Conservation (phyloP, 2,888 invertebrate species). For the Uropetala carovei region DNA sequence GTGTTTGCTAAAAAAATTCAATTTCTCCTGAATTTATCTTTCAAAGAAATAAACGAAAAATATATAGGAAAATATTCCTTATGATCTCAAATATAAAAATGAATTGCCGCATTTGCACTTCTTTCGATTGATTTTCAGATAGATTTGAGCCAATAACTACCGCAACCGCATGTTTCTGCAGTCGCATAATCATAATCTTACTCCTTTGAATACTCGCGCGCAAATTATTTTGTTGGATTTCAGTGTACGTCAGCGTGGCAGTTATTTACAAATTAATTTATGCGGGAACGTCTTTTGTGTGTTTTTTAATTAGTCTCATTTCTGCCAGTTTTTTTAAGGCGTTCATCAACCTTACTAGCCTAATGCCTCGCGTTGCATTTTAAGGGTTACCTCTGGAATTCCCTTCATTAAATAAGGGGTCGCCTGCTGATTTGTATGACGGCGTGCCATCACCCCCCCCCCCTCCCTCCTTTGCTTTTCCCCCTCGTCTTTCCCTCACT, state of each 20-base stretch:
- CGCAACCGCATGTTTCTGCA: not conserved
- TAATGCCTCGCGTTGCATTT: slow-evolving; percentile 56
- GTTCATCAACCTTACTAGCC: slow-evolving; percentile 62
- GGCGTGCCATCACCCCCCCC: slow-evolving; percentile 41
- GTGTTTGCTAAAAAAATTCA: too few species aligned
- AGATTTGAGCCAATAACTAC: not conserved
- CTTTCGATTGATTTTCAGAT: not conserved
- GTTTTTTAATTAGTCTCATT: slow-evolving; percentile 60
- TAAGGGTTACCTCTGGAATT: slow-evolving; percentile 62
- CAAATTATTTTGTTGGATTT: not conserved
- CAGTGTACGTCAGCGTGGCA: not conserved
- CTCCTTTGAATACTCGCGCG: not conserved
- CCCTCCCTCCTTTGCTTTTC: not conserved
- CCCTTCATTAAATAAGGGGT: slow-evolving; percentile 63
- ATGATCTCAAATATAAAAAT: too few species aligned
- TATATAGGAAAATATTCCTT: too few species aligned
- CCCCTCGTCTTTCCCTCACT: not conserved
- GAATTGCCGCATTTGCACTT: not conserved
- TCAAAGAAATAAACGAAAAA: too few species aligned
- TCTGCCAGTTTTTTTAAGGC: slow-evolving; percentile 53
- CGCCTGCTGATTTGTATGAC: slow-evolving; percentile 61
- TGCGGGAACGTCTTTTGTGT: slow-evolving; percentile 35
- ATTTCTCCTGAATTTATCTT: too few species aligned
- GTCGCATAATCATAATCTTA: not conserved
- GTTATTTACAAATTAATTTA: slow-evolving; percentile 54